These are phyloP conservation scores for Nephrotoma appendiculata DNA, from an alignment of 2,888 invertebrate species.

Conservation along the genomic window DNA sequence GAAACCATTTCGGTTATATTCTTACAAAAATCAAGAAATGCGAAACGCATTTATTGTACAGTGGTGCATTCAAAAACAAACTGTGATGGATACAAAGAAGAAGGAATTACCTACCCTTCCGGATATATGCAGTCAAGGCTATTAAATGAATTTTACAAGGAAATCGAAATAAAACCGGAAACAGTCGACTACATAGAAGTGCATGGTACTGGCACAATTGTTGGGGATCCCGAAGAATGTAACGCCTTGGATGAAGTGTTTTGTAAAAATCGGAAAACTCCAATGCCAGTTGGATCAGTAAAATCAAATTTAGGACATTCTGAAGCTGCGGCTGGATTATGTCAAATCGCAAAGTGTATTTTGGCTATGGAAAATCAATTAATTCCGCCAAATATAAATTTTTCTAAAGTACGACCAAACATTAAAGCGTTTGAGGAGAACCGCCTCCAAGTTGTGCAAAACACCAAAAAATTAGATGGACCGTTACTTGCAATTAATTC, in stretches of 20 bases:
- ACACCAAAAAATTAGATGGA: slow-evolving; percentile 51
- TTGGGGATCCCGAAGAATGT: slow-evolving; percentile 88
- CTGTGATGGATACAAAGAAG: slow-evolving; percentile 62
- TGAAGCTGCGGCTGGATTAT: slow-evolving; percentile 73
- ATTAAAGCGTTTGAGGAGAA: slow-evolving; percentile 46
- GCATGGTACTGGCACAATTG: slow-evolving; percentile 67
- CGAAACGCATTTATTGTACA: slow-evolving; percentile 51
- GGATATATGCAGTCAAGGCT: slow-evolving; percentile 46
- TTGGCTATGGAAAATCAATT: slow-evolving; percentile 66
- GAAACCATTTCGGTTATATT: slow-evolving; percentile 59
- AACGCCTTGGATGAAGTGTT: slow-evolving; percentile 67
- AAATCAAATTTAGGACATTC: slow-evolving; percentile 92
- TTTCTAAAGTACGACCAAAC: slow-evolving; percentile 42
- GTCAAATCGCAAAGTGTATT: slow-evolving; percentile 66
- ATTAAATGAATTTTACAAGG: slow-evolving; percentile 47
- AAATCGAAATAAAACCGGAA: slow-evolving; percentile 53
- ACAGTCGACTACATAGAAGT: slow-evolving; percentile 70
- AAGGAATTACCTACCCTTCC: slow-evolving; percentile 54
- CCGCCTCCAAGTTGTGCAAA: slow-evolving; percentile 56
- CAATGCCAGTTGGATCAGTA: slow-evolving; percentile 74
- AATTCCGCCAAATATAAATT: slow-evolving; percentile 81
- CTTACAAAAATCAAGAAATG: slow-evolving; percentile 54
- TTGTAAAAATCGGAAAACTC: slow-evolving; percentile 55
- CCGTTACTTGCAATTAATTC: slow-evolving; percentile 68
- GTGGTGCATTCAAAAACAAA: slow-evolving; percentile 65